phyloP scores from a whole-genome alignment of 2,888 invertebrate species.

The Netelia fuscicornis region DNA sequence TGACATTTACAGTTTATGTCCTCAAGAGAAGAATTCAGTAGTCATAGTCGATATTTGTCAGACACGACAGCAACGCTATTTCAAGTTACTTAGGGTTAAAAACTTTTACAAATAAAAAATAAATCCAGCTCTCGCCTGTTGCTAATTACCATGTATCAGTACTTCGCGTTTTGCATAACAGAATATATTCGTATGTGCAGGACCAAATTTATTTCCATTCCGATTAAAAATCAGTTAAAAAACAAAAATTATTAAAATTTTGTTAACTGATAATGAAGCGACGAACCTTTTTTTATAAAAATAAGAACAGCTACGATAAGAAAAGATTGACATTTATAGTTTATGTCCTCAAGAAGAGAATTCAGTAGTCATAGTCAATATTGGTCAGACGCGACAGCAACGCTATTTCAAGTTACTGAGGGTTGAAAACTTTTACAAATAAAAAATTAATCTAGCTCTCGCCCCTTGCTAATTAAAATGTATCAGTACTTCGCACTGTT shows the following conservation, averaged over 20 bases:
- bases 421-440: not conserved
- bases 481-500: not conserved
- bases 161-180: no score
- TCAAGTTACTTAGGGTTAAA: not conserved
- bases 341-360: not conserved
- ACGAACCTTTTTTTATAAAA: no score
- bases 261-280: no score
- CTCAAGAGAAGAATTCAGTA: not conserved
- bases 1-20: not conserved
- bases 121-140: no score
- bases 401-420: not conserved
- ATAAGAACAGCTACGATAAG: no score
- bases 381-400: slow-evolving; percentile 3
- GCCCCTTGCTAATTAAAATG: slow-evolving; percentile 6
- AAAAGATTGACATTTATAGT: not conserved
- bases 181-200: no score
- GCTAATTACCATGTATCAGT: slow-evolving; percentile 15
- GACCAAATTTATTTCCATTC: no score
- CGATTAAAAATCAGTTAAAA: not conserved
- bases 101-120: not conserved
- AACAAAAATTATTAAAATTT: no score
- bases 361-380: slow-evolving; percentile 10
- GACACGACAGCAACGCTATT: not conserved
- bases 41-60: slow-evolving; percentile 4
- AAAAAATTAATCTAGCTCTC: not conserved